Base-by-base conservation (phyloP, 2,113 vertebrate genomes). In the Sinocyclocheilus anshuiensis region DNA sequence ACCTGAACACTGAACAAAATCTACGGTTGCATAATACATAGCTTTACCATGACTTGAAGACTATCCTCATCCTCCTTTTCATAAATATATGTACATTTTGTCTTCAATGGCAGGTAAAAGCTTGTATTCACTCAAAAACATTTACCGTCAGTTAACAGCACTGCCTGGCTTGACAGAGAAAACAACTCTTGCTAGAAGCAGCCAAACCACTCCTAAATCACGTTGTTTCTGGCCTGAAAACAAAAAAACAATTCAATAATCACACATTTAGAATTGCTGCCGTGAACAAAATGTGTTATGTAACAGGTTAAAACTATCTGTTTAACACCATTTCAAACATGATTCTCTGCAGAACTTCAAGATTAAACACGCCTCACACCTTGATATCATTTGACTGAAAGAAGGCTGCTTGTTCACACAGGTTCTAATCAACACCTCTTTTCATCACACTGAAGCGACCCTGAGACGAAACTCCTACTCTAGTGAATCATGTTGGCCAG, bases 61-160 rank as follows among this genome's bases (percentile, higher is more conserved):
- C 22, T n/a, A 63, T 80, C 76, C 4, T 42, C 12, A 55, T 36
- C 26, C 22, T 15, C 42, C 50, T 53, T 33, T 75, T 50, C 5
- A 6, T 39, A 39, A 1, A 9, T 42, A 42, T 42, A 45, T 76
- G 50, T 48, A 80, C 15, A 72, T 29, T 86, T 84, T 12, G 81
- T 72, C 50, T 89, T 88, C 71, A 71, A 76, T 67, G 78, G 87
- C 67, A 86, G 88, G 89, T 81, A 89, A 88, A 89, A 89, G 91
- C 92, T 93, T 93, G 91, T 90, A 93, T 86, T 67, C 85, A 94
- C 92, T 93, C 93, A 88, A 87, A 94, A 91, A 95, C 95, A 87
- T 94, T 82, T 95, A 96, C 95, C 84, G 94, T 95, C 72, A 93
- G 92, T 91, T 92, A 88, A 93, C 7, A 84, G 80, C 77, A 81